phyloP scores from a whole-genome alignment of 2,888 invertebrate species.

The Lycaena phlaeas region DNA sequence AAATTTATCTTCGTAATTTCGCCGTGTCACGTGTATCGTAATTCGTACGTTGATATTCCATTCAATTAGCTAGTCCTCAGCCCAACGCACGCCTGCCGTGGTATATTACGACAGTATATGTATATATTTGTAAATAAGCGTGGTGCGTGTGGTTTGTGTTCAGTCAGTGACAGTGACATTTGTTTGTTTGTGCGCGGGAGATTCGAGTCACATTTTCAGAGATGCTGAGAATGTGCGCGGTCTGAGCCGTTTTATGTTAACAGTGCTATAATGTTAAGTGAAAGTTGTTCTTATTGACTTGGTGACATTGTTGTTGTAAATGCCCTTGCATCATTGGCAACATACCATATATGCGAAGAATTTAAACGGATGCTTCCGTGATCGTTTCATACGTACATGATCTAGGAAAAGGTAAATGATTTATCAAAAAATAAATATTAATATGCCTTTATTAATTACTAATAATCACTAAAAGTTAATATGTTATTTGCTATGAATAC shows the following conservation, averaged over 20 bases:
- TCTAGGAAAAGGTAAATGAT: background rate
- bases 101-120: constrained; percentile 10
- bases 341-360: constrained; percentile 40
- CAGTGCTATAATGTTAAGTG: constrained; percentile 32
- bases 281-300: constrained; percentile 51
- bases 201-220: constrained; percentile 30
- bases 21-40: constrained; percentile 15
- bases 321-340: constrained; percentile 54
- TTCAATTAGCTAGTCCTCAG: constrained; percentile 25
- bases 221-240: constrained; percentile 15
- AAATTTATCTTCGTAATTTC: too few species aligned
- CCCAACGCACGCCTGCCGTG: constrained; percentile 18
- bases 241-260: constrained; percentile 12
- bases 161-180: constrained; percentile 47
- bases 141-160: constrained; percentile 22
- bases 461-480: too few species aligned
- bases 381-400: constrained; percentile 3
- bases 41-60: constrained; percentile 21
- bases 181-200: constrained; percentile 43
- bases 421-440: too few species aligned
- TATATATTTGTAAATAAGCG: constrained; percentile 20
- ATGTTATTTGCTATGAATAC: too few species aligned
- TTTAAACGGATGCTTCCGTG: constrained; percentile 38
- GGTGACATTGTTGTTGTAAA: constrained; percentile 38
- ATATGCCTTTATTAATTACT: too few species aligned